Evolutionary conservation across 2,888 invertebrate species (phyloP).

Genomic region (Pandemis cinnamomeana): DNA sequence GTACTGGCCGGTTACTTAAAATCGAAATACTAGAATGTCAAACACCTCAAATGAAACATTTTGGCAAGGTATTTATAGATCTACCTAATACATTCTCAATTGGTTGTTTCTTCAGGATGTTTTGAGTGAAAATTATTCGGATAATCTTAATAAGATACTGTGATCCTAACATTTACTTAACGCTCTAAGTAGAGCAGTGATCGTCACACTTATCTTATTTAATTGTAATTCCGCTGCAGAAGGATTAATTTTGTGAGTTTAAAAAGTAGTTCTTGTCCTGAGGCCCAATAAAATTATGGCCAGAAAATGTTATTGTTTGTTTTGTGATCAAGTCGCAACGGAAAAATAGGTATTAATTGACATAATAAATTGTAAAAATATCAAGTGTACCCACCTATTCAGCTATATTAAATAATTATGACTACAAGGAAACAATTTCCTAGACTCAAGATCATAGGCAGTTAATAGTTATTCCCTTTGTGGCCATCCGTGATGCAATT

Average conservation of each 20-base stretch:
- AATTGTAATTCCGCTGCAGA: too few relatives aligned
- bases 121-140: too few relatives aligned
- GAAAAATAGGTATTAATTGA: background rate
- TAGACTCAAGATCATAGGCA: background rate
- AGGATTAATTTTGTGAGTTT: background rate
- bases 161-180: too few relatives aligned
- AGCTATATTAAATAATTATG: background rate
- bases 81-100: too few relatives aligned
- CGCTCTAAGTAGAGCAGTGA: too few relatives aligned
- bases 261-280: background rate
- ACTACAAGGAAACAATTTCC: conserved; percentile 9
- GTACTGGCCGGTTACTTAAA: too few relatives aligned
- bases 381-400: background rate
- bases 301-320: background rate
- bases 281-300: background rate
- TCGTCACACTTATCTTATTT: too few relatives aligned
- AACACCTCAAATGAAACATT: too few relatives aligned
- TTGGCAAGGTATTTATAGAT: too few relatives aligned
- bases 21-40: too few relatives aligned
- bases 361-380: background rate
- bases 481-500: conserved; percentile 2
- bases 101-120: too few relatives aligned
- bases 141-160: too few relatives aligned
- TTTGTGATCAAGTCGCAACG: background rate
- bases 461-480: conserved; percentile 1